A percentile compares a stretch with the other conserved stretches of the same genome.
Evolutionary conservation across 2,797 vertebrate species (phyloP).

Genomic region (Sphenopsis melanotis): DNA sequence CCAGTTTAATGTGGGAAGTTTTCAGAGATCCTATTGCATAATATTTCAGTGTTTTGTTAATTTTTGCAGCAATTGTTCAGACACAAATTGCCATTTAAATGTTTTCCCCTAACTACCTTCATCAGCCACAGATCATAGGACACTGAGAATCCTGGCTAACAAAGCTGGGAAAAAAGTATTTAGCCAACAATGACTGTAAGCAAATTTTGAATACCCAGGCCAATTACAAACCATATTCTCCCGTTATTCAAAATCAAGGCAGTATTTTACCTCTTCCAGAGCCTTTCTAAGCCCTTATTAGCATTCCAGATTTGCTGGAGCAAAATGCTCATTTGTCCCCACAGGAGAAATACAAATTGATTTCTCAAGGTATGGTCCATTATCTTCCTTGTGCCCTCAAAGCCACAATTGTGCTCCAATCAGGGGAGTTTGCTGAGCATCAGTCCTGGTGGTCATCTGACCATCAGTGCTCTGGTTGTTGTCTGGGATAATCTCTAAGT

Average conservation of each 20-base stretch:
- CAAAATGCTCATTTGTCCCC: neutral
- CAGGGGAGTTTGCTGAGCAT: neutral
- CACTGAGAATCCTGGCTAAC: neutral
- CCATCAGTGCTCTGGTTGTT: neutral
- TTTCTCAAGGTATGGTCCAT: neutral
- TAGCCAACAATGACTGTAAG: neutral
- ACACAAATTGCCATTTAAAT: neutral
- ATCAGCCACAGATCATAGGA: constrained; percentile 38
- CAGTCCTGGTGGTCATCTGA: neutral
- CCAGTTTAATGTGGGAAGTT: neutral
- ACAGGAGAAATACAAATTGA: neutral
- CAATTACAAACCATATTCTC: neutral
- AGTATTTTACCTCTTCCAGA: constrained; percentile 1
- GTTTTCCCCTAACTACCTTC: neutral
- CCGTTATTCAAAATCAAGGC: neutral
- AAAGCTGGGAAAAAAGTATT: constrained; percentile 20
- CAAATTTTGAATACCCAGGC: constrained; percentile 7
- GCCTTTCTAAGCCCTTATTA: neutral
- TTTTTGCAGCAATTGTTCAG: constrained; percentile 8
- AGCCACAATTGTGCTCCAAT: neutral
- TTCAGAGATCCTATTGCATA: neutral
- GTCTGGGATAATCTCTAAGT: neutral
- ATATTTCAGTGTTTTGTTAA: neutral
- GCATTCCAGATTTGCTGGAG: neutral
- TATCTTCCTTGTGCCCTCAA: neutral